Percentiles rank a stretch among this genome's conserved stretches.
phyloP scores from a whole-genome alignment of 2,888 invertebrate genomes.

The Germaria angustata region DNA sequence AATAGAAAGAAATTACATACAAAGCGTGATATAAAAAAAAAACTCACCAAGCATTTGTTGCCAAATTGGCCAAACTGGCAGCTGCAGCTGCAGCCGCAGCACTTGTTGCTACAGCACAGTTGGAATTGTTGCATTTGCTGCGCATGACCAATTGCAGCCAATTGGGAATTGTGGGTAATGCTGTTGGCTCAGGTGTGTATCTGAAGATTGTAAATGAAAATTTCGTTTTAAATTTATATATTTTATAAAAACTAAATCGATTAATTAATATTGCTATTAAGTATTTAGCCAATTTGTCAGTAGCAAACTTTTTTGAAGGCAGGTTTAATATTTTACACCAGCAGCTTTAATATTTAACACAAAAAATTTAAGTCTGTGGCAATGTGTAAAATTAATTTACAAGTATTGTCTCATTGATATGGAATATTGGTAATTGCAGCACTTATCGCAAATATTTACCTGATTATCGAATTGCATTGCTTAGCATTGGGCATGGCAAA shows the following conservation, averaged over 20 bases:
- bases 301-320: neutral
- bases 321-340: neutral
- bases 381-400: neutral
- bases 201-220: constrained; percentile 67
- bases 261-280: constrained; percentile 8
- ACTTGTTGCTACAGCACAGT: constrained; percentile 51
- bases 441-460: constrained; percentile 69
- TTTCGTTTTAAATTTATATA: neutral
- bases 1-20: neutral
- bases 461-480: constrained; percentile 76
- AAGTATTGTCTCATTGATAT: neutral
- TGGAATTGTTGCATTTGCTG: constrained; percentile 74
- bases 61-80: constrained; percentile 64
- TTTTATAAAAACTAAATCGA: neutral
- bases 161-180: constrained; percentile 76
- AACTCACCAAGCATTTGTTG: constrained; percentile 60
- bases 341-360: too few relatives aligned
- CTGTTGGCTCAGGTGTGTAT: constrained; percentile 77
- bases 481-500: constrained; percentile 77
- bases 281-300: neutral
- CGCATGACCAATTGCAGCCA: constrained; percentile 80
- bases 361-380: too few relatives aligned
- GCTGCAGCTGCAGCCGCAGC: constrained; percentile 49
- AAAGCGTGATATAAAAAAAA: neutral
- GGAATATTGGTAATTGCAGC: neutral